Evolutionary conservation across 2,113 vertebrate genomes (phyloP).

Genomic region (Microcebus tavaratra): DNA sequence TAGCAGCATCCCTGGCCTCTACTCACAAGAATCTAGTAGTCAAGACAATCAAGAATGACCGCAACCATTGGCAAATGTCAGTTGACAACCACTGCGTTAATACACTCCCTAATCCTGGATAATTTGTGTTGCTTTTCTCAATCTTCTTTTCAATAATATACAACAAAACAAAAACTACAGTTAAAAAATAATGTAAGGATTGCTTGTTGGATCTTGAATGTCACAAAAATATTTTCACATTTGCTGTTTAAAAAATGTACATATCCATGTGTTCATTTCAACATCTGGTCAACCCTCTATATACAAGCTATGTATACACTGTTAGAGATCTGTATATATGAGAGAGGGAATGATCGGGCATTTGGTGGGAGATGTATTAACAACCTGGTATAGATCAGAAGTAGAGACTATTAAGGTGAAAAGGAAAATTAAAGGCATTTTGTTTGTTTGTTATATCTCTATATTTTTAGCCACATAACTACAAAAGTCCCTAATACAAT

Average conservation of each 20-base stretch:
- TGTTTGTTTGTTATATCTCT: not conserved
- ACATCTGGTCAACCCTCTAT: no score
- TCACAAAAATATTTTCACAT: not conserved
- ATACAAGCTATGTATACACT: not conserved
- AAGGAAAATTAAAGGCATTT: not conserved
- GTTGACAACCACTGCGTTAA: not conserved
- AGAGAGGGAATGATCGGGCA: not conserved
- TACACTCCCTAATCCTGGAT: not conserved
- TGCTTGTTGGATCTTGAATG: not conserved
- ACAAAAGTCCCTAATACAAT: not conserved
- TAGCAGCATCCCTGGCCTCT: not conserved
- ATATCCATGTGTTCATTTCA: not conserved
- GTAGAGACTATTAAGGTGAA: not conserved
- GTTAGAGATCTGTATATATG: not conserved
- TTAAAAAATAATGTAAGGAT: not conserved
- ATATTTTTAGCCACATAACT: not conserved
- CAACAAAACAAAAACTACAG: conserved; percentile 21
- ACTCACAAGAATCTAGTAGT: not conserved
- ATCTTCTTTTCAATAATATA: not conserved
- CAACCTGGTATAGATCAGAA: not conserved
- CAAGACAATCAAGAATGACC: conserved; percentile 17
- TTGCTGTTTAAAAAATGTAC: not conserved
- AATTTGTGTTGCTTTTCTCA: not conserved
- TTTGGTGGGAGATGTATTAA: not conserved
- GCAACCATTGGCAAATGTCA: not conserved